phyloP scores from a whole-genome alignment of 2,113 vertebrate genomes.

The Rallus limicola region DNA sequence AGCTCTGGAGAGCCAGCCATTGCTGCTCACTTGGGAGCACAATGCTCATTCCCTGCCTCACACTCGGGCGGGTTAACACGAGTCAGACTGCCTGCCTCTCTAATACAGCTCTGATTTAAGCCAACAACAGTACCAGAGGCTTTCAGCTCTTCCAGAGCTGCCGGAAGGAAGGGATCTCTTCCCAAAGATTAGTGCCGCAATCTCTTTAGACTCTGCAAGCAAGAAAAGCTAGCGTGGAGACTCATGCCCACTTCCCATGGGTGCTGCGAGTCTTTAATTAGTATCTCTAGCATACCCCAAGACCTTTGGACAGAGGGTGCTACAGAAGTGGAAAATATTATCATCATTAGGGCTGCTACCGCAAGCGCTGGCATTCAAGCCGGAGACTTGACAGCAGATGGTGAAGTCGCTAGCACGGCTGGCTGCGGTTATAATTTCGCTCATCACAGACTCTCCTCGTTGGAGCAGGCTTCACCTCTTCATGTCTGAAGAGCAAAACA shows the following conservation, averaged over 20 bases:
- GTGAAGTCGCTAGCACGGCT: background rate
- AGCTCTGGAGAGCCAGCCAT: background rate
- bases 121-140: background rate
- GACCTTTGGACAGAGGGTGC: constrained; percentile 33
- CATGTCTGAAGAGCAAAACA: constrained; percentile 2
- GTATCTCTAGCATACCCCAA: background rate
- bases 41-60: background rate
- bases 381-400: constrained; percentile 47
- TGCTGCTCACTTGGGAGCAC: background rate
- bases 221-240: background rate
- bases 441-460: constrained; percentile 17
- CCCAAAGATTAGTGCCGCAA: background rate
- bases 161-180: background rate
- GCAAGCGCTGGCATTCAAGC: background rate
- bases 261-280: constrained; percentile 9
- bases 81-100: background rate
- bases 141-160: background rate
- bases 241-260: background rate
- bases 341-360: constrained; percentile 15
- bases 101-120: background rate
- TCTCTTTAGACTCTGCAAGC: constrained; percentile 2
- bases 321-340: constrained; percentile 48
- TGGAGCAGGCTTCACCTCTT: constrained; percentile 28
- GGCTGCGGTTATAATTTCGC: background rate
- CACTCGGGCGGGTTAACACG: background rate